Evolutionary conservation across 1,140 invertebrate genomes (phyloP), one percentile per base, ranked within the genome.

Genomic region (Ceratina calcarata): DNA sequence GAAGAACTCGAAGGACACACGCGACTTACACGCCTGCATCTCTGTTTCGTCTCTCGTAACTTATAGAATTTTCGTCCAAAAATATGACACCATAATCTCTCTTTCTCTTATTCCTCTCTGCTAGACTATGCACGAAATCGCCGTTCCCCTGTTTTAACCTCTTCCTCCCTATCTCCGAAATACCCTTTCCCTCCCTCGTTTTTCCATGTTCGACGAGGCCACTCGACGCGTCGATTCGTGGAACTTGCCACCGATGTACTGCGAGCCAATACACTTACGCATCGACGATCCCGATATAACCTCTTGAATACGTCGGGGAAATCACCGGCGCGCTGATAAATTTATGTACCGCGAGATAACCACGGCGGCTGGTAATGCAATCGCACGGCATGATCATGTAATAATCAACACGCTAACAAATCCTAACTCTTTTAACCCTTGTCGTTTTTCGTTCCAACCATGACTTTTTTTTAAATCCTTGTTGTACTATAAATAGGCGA

Each of bases 1-100:
- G 82, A 83, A 80, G 81, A 60, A 84, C 84, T 84, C 55, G 77
- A 80, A 83, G 77, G 62, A 71, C 72, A 72, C 83, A 85, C 83
- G 82, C 82, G 83, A 85, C 77, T 37, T 27, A 55, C 45, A 60
- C 64, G 61, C 16, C 55, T 2, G 1, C 18, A 7, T n/a, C 22
- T 67, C 67, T 51, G 24, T 70, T n/a, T 32, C 75, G 18, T 60
- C n/a, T n/a, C n/a, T n/a, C n/a, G n/a, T n/a, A n/a, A n/a, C n/a
- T n/a, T n/a, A n/a, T n/a, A n/a, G n/a, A n/a, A n/a, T n/a, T n/a
- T n/a, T n/a, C n/a, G n/a, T n/a, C n/a, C n/a, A n/a, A n/a, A n/a
- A n/a, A n/a, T n/a, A n/a, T n/a, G n/a, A n/a, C n/a, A n/a, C n/a
- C n/a, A n/a, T n/a, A n/a, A n/a, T n/a, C n/a, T 69, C 20, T 45